Evolutionary conservation across 1,140 invertebrate species (phyloP).

Genomic region (Rhopalosiphum padi): DNA sequence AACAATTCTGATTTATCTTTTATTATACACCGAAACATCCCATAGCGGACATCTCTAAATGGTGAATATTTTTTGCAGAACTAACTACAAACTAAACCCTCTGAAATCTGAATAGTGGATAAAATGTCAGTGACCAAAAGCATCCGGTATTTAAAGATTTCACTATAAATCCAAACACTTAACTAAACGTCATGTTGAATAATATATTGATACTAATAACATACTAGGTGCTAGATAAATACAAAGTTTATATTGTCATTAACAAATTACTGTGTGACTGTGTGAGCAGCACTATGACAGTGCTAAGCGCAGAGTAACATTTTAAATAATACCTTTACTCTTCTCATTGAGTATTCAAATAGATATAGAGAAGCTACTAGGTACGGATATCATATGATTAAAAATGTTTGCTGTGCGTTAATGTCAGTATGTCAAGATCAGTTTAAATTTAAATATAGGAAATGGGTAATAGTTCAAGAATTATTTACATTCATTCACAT

Average conservation of each 20-base stretch:
- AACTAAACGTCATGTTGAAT: too few relatives aligned
- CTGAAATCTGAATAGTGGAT: too few relatives aligned
- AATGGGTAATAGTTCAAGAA: neutral
- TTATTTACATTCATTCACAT: neutral
- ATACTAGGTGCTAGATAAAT: neutral
- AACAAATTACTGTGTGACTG: neutral
- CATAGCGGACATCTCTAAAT: neutral
- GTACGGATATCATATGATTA: neutral
- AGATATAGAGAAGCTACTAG: neutral
- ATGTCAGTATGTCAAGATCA: neutral
- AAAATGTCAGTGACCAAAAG: neutral
- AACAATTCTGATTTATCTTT: too few relatives aligned
- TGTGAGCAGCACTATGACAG: neutral
- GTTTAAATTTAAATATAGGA: neutral
- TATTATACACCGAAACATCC: too few relatives aligned
- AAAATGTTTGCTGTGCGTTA: neutral
- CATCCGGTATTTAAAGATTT: neutral
- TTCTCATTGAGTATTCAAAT: neutral
- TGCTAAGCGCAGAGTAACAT: neutral
- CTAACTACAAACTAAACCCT: too few relatives aligned
- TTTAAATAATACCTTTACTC: too few relatives aligned
- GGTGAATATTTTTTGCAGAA: too few relatives aligned
- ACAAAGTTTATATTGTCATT: neutral
- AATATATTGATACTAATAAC: too few relatives aligned
- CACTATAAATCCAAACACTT: too few relatives aligned